phyloP scores from a whole-genome alignment of 2,888 invertebrate species.

The Acleris sparsana region DNA sequence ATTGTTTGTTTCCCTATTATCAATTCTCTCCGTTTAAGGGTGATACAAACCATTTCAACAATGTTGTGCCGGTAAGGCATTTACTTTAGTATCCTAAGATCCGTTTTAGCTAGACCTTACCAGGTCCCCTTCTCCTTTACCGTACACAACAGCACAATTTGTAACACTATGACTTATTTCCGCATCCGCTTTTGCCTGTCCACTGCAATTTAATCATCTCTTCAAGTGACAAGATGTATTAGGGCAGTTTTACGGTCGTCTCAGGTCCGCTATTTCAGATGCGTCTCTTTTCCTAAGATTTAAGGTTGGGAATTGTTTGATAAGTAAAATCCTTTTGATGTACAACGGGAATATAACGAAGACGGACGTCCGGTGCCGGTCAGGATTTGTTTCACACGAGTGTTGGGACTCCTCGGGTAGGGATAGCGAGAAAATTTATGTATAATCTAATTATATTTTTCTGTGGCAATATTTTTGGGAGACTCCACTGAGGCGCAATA shows the following conservation, averaged over 20 bases:
- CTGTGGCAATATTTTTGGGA: no score
- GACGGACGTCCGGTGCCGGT: slow-evolving; percentile 84
- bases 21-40: slow-evolving; percentile 45
- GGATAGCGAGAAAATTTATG: slow-evolving; percentile 19
- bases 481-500: no score
- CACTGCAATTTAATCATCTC: slow-evolving; percentile 74
- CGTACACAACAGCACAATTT: slow-evolving; percentile 51
- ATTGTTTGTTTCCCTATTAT: slow-evolving; percentile 61
- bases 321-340: slow-evolving; percentile 72
- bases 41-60: not conserved
- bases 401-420: slow-evolving; percentile 59
- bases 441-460: not conserved
- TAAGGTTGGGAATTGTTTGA: slow-evolving; percentile 69
- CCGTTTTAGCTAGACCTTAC: not conserved
- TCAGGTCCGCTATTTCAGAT: slow-evolving; percentile 44
- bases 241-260: slow-evolving; percentile 59
- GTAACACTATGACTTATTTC: slow-evolving; percentile 66
- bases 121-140: slow-evolving; percentile 6
- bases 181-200: slow-evolving; percentile 66
- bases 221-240: slow-evolving; percentile 72
- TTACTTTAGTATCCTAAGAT: not conserved
- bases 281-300: slow-evolving; percentile 46
- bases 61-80: not conserved
- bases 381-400: slow-evolving; percentile 82
- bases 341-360: slow-evolving; percentile 82